These are phyloP conservation scores for Frieseomelitta varia DNA, from an alignment of 1,140 invertebrate genomes.

Conservation along the genomic window DNA sequence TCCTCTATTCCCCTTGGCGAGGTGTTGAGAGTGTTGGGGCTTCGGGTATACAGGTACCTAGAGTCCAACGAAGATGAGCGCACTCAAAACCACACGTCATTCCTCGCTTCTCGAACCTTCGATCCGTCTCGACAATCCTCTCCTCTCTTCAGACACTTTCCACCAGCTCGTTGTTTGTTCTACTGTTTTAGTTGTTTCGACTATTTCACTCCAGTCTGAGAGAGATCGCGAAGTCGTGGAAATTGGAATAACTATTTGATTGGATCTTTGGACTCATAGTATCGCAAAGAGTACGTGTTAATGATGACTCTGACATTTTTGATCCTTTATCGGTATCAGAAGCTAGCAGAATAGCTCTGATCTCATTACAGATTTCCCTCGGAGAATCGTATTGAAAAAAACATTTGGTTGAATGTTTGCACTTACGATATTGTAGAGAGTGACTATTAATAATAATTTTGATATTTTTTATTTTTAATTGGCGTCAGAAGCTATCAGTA, in stretches of 20 bases:
- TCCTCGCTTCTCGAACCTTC: conserved; percentile 33
- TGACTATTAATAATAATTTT: neutral
- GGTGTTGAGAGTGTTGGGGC: conserved; percentile 52
- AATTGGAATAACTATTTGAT: no score
- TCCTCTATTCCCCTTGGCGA: conserved; percentile 35
- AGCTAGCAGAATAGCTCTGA: no score
- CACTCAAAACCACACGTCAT: conserved; percentile 10
- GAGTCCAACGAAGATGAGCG: conserved; percentile 15
- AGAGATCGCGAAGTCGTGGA: no score
- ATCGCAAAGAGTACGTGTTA: no score
- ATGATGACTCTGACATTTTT: no score
- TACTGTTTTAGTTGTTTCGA: neutral
- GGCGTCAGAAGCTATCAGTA: no score
- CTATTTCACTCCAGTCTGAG: no score
- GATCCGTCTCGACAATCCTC: neutral
- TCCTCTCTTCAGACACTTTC: neutral
- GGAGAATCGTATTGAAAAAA: neutral
- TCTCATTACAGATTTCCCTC: neutral
- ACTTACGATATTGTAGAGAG: neutral
- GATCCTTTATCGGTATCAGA: no score
- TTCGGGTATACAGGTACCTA: conserved; percentile 16
- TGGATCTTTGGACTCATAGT: no score
- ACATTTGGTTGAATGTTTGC: neutral
- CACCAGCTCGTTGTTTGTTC: neutral
- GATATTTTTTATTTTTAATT: neutral